phyloP scores from a whole-genome alignment of 1,140 invertebrate species.

The Lordiphosa clarofinis region DNA sequence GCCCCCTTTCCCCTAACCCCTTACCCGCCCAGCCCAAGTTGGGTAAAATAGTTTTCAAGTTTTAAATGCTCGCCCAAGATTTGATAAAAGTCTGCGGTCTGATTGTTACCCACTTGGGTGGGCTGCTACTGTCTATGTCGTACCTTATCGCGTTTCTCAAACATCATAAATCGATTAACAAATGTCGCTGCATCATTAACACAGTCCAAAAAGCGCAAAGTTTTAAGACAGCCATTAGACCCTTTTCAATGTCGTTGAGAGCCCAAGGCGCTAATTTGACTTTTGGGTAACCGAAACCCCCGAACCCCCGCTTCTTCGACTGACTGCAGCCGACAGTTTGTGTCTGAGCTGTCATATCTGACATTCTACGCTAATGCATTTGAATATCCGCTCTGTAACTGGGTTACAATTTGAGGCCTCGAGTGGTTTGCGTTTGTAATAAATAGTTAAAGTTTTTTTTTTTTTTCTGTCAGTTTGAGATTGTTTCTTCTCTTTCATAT shows the following conservation, averaged over 20 bases:
- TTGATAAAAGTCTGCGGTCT: slow-evolving; percentile 15
- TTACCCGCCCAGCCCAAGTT: background rate
- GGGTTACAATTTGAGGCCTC: slow-evolving; percentile 30
- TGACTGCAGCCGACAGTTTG: slow-evolving; percentile 47
- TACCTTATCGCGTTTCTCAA: slow-evolving; percentile 54
- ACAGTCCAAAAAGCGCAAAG: slow-evolving; percentile 30
- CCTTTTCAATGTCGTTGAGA: slow-evolving; percentile 54
- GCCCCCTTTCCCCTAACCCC: slow-evolving; percentile 1
- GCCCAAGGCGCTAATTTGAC: slow-evolving; percentile 67
- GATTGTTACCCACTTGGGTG: slow-evolving; percentile 49
- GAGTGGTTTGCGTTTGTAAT: slow-evolving; percentile 54
- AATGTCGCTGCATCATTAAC: slow-evolving; percentile 61
- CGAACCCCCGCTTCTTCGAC: too few relatives aligned
- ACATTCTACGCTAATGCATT: slow-evolving; percentile 69
- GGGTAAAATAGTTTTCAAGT: slow-evolving; percentile 43
- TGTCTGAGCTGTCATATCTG: slow-evolving; percentile 58
- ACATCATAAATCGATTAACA: slow-evolving; percentile 77
- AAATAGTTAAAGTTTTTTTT: slow-evolving; percentile 69
- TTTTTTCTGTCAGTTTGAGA: slow-evolving; percentile 20
- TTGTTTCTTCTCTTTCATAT: slow-evolving; percentile 2
- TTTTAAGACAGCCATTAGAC: slow-evolving; percentile 70
- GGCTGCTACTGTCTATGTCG: slow-evolving; percentile 28
- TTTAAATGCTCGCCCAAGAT: slow-evolving; percentile 6
- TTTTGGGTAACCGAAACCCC: slow-evolving; percentile 30
- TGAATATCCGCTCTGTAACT: slow-evolving; percentile 54